A percentile compares a stretch with the other conserved stretches of the same genome.
Conservation (phyloP, 2,113 vertebrate species). For the Pungitius pungitius region DNA sequence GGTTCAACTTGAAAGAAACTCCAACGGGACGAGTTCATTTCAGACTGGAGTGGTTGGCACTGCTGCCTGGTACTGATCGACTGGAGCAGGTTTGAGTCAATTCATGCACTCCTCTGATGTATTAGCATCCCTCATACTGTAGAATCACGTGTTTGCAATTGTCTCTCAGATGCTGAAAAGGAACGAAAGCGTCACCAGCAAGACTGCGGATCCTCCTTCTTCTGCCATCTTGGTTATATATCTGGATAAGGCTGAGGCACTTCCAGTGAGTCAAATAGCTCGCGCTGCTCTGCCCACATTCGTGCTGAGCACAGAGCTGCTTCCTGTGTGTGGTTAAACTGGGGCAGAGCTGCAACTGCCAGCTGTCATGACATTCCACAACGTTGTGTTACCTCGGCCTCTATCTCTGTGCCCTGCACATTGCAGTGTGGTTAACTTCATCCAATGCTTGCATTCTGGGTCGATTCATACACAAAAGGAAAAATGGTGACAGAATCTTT, state of each 20-base stretch:
- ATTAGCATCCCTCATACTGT: neutral
- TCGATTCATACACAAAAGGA: neutral
- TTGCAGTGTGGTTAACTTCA: slow-evolving; percentile 11
- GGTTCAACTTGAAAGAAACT: slow-evolving; percentile 87
- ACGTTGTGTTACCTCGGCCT: slow-evolving; percentile 26
- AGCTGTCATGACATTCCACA: slow-evolving; percentile 51
- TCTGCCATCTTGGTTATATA: slow-evolving; percentile 90
- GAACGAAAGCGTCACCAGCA: slow-evolving; percentile 78
- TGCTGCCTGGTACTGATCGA: slow-evolving; percentile 79
- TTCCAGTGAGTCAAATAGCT: slow-evolving; percentile 82
- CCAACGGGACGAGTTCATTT: slow-evolving; percentile 85
- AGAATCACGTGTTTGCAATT: neutral
- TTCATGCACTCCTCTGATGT: neutral
- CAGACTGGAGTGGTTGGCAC: slow-evolving; percentile 87
- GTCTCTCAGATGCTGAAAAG: slow-evolving; percentile 82
- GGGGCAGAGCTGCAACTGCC: slow-evolving; percentile 28
- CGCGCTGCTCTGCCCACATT: slow-evolving; percentile 2
- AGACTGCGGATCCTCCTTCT: slow-evolving; percentile 84
- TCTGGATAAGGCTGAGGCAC: slow-evolving; percentile 90
- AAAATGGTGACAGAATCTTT: neutral
- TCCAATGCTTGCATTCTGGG: neutral
- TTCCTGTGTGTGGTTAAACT: slow-evolving; percentile 63
- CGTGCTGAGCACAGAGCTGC: slow-evolving; percentile 23
- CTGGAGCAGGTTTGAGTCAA: slow-evolving; percentile 83
- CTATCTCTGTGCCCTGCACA: neutral